Evolutionary conservation across 37 sponge, comb jelly and placozoan species (phyloP).

Genomic region (Ephydatia muelleri): DNA sequence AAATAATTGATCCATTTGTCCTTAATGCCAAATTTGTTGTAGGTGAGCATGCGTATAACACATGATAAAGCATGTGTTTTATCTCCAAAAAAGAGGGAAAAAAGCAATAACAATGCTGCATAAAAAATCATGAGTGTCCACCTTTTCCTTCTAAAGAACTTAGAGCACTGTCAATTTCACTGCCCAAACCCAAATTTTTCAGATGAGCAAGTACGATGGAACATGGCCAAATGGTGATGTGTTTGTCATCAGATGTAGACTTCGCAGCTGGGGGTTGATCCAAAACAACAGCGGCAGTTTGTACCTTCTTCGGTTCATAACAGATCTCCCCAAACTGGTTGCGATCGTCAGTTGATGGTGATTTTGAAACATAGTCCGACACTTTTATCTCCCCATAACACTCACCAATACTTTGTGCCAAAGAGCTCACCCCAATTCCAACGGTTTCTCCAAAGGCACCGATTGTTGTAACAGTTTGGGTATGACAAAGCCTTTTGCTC

Average conservation of each 20-base stretch:
- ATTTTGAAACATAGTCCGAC: neutral
- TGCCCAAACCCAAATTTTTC: slow-evolving; percentile 16
- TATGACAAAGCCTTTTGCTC: slow-evolving; percentile 16
- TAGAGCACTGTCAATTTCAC: slow-evolving; percentile 74
- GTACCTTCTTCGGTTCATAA: neutral
- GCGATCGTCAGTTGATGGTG: neutral
- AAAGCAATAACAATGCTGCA: slow-evolving; percentile 5
- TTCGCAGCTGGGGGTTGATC: neutral
- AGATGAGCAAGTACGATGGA: slow-evolving; percentile 58
- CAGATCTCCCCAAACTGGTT: slow-evolving; percentile 49
- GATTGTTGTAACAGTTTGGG: slow-evolving; percentile 58
- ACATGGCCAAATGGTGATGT: slow-evolving; percentile 9
- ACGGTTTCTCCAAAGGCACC: slow-evolving; percentile 43
- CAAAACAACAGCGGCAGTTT: neutral
- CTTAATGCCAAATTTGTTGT: neutral
- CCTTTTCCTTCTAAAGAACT: slow-evolving; percentile 27
- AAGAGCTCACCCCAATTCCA: slow-evolving; percentile 65
- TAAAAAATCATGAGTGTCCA: neutral
- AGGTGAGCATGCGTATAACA: neutral
- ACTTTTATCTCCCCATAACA: neutral
- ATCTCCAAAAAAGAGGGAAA: slow-evolving; percentile 50
- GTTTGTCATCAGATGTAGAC: neutral
- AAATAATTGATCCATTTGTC: neutral
- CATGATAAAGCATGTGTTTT: neutral
- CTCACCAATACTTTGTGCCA: neutral